phyloP scores from a whole-genome alignment of 1,140 invertebrate genomes.

The Eurosta solidaginis region DNA sequence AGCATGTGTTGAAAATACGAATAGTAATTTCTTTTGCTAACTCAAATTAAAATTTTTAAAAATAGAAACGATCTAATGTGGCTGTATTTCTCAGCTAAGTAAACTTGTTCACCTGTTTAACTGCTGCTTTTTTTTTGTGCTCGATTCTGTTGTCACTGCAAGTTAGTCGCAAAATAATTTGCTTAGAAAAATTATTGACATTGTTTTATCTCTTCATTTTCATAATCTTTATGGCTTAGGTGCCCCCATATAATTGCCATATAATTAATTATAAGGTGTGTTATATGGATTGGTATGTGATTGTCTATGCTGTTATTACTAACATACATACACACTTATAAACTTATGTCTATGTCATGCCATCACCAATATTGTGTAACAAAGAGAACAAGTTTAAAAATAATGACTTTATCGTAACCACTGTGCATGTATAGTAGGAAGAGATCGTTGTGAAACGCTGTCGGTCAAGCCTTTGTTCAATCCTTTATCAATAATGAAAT shows the following conservation, averaged over 20 bases:
- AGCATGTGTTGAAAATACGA: no score
- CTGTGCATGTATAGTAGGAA: no score
- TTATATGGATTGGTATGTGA: neutral
- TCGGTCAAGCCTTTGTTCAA: no score
- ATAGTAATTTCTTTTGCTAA: no score
- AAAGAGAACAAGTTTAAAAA: no score
- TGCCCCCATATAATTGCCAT: neutral
- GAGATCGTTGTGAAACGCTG: no score
- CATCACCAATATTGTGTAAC: neutral
- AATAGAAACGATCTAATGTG: no score
- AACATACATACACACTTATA: neutral
- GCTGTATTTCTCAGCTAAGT: no score
- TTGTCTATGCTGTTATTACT: neutral
- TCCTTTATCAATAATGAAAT: no score
- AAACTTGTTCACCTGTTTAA: no score
- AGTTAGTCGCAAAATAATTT: neutral
- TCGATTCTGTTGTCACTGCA: neutral
- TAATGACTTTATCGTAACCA: no score
- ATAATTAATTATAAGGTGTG: constrained; percentile 16
- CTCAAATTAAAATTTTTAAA: no score
- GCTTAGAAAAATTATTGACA: neutral
- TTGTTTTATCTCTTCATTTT: constrained; percentile 12
- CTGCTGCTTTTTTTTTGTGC: neutral
- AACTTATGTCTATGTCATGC: neutral
- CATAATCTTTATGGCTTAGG: constrained; percentile 4